Base-by-base conservation (phyloP, 2,888 invertebrate species). In the Pammene fasciana region DNA sequence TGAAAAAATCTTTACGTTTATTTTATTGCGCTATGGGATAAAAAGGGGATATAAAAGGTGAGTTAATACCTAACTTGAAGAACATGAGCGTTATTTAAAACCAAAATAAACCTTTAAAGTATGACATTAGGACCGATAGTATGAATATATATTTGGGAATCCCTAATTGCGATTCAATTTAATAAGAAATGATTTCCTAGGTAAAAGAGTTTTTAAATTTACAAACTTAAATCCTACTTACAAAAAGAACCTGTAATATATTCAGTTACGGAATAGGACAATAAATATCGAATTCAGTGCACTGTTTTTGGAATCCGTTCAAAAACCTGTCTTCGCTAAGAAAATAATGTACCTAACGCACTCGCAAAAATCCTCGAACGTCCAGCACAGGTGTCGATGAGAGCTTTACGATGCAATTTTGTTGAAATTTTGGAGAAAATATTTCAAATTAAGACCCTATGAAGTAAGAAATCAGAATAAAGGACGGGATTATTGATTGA, bases 221-320 rank as follows among this genome's bases (percentile, higher is more conserved):
- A 26, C 43, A 5, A 43, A 43, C 11, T 10, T 43, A 43, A 9
- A 41, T 62, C 18, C 50, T 13, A 61, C 38, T 41, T 41, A 41
- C 18, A 26, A n/a, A n/a, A n/a, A 18, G 18, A 62, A 52, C 38
- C 50, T n/a, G 18, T 52, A 56, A 65, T 10, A 45, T 38, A 65
- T 55, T 55, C 54, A 36, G 46, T 43, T 60, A 8, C 71, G 75
- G 77, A 83, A 83, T 81, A 74, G 74, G 78, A 78, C 77, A 79
- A 81, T 84, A 86, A 82, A 84, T 81, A 84, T 81, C 68, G 73
- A 60, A 79, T 81, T 75, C 77, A 79, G 82, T 77, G 72, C 75
- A 72, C 75, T 78, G 76, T 78, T 79, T 83, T 86, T 86, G 85
- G 82, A 85, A 83, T 79, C 75, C 76, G 79, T 82, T 86, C 85